These are phyloP conservation scores for Amyelois transitella DNA, from an alignment of 1,140 invertebrate species.

Conservation along the genomic window DNA sequence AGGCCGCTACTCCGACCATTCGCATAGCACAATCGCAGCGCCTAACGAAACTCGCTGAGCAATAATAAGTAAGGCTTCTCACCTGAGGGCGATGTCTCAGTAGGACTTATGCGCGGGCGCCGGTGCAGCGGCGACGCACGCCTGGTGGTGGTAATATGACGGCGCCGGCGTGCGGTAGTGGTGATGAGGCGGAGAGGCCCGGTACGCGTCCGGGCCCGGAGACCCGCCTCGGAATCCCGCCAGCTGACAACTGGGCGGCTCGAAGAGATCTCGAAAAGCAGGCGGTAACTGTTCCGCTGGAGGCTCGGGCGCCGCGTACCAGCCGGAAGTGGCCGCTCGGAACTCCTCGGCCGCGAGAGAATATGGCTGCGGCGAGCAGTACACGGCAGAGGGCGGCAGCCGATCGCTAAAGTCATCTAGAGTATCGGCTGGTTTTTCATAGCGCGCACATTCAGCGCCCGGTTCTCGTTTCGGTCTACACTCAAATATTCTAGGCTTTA, in stretches of 20 bases:
- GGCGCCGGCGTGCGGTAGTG: slow-evolving; percentile 66
- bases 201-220: slow-evolving; percentile 68
- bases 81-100: slow-evolving; percentile 59
- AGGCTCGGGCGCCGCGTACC: slow-evolving; percentile 76
- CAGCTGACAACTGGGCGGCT: slow-evolving; percentile 75
- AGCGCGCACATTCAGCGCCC: slow-evolving; percentile 74
- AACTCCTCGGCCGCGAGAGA: slow-evolving; percentile 67
- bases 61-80: slow-evolving; percentile 28
- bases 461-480: slow-evolving; percentile 80
- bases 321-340: slow-evolving; percentile 74
- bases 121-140: slow-evolving; percentile 62
- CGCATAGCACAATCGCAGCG: slow-evolving; percentile 61
- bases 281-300: slow-evolving; percentile 66
- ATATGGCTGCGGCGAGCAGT: slow-evolving; percentile 74
- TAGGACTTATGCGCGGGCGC: slow-evolving; percentile 65
- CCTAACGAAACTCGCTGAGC: slow-evolving; percentile 39
- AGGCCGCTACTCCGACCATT: slow-evolving; percentile 34
- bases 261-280: slow-evolving; percentile 57
- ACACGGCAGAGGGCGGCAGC: slow-evolving; percentile 68
- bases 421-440: slow-evolving; percentile 68
- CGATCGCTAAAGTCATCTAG: slow-evolving; percentile 66
- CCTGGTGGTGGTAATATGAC: slow-evolving; percentile 74
- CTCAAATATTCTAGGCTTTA: slow-evolving; percentile 76
- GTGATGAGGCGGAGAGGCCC: slow-evolving; percentile 64
- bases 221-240: slow-evolving; percentile 76